A percentile compares a stretch with the other conserved stretches of the same genome.
Conservation (phyloP, 2,888 invertebrate genomes). For the Erynnis tages region DNA sequence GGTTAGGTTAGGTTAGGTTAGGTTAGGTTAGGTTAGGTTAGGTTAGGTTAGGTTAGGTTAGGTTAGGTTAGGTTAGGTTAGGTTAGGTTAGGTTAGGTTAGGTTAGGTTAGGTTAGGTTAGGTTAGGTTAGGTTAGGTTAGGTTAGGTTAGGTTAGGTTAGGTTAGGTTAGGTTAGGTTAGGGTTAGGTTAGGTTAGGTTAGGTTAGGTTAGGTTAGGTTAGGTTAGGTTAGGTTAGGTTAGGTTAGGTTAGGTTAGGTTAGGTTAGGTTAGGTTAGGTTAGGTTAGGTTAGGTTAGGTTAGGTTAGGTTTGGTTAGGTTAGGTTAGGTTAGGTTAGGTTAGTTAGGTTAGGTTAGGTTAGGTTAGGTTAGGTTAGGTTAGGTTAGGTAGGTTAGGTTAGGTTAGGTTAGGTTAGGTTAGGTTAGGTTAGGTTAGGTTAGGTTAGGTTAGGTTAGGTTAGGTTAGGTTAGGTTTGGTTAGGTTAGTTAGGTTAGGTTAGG, state of each 20-base stretch:
- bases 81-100: slow-evolving; percentile 26
- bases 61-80: slow-evolving; percentile 33
- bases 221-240: slow-evolving; percentile 29
- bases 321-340: slow-evolving; percentile 25
- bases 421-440: no score
- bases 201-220: slow-evolving; percentile 34
- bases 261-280: slow-evolving; percentile 19
- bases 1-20: slow-evolving; percentile 35
- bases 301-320: slow-evolving; percentile 29
- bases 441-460: no score
- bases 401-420: no score
- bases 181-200: slow-evolving; percentile 15
- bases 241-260: slow-evolving; percentile 21
- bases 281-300: slow-evolving; percentile 31
- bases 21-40: slow-evolving; percentile 35
- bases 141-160: slow-evolving; percentile 39
- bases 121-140: slow-evolving; percentile 39
- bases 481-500: slow-evolving; percentile 22
- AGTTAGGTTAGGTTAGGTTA: slow-evolving; percentile 30
- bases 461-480: no score
- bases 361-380: slow-evolving; percentile 31
- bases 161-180: slow-evolving; percentile 35
- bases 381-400: no score
- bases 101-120: slow-evolving; percentile 31
- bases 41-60: slow-evolving; percentile 30